phyloP scores from a whole-genome alignment of 2,113 vertebrate species.

The Lepus europaeus region DNA sequence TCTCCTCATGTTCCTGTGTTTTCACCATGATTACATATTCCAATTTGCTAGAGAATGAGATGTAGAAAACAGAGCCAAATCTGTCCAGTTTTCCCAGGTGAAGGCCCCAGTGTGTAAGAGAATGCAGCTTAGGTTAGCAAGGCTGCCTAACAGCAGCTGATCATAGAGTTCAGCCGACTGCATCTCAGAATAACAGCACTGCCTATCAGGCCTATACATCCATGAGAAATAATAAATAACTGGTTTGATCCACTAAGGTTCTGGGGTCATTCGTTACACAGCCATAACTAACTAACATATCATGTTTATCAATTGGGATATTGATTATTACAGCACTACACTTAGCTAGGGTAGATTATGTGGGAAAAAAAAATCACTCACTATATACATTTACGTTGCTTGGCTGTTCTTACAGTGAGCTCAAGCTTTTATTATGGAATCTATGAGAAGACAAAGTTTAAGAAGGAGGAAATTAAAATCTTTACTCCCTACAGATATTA shows the following conservation, averaged over 20 bases:
- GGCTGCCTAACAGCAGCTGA: not conserved
- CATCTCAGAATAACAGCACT: not conserved
- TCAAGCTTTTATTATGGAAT: not conserved
- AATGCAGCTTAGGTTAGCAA: not conserved
- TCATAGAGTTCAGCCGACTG: not conserved
- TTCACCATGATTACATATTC: not conserved
- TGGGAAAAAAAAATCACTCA: not conserved
- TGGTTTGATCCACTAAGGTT: not conserved
- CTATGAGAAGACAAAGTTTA: not conserved
- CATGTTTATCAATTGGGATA: not conserved
- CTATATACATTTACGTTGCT: not conserved
- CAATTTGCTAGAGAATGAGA: not conserved
- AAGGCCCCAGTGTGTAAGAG: not conserved
- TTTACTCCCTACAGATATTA: not conserved
- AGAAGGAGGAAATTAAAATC: conserved; percentile 42
- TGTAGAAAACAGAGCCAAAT: not conserved
- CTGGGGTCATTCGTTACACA: not conserved
- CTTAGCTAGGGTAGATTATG: not conserved
- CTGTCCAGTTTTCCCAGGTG: not conserved
- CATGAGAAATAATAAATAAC: not conserved
- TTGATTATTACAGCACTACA: not conserved
- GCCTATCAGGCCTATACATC: not conserved
- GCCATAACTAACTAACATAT: not conserved
- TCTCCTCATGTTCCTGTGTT: not conserved
- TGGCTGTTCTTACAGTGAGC: not conserved